Percentiles rank a stretch among this genome's conserved stretches.
Conservation (phyloP, 1,140 invertebrate genomes). For the Acromyrmex charruanus region DNA sequence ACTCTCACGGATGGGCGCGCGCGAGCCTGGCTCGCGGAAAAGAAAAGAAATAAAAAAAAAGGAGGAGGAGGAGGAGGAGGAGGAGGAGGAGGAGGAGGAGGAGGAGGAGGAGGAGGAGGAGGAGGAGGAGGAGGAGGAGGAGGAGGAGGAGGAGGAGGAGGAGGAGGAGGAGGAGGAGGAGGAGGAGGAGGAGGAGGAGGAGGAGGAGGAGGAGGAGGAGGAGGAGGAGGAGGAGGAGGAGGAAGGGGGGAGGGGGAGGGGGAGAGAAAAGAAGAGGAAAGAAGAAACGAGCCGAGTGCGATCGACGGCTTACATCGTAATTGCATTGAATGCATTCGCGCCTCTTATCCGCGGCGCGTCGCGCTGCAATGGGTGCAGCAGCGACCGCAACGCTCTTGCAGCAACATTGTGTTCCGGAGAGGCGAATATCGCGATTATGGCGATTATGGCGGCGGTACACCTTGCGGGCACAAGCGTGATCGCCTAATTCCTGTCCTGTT, state of each 20-base stretch:
- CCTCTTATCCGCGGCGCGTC: constrained; percentile 50
- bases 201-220: neutral
- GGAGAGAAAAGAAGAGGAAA: constrained; percentile 15
- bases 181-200: neutral
- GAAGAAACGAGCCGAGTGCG: constrained; percentile 49
- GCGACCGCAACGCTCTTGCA: constrained; percentile 43
- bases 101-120: neutral
- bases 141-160: neutral
- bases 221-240: neutral
- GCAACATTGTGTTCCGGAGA: constrained; percentile 58
- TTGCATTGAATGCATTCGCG: constrained; percentile 66
- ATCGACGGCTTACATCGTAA: constrained; percentile 69
- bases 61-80: neutral
- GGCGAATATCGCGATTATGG: constrained; percentile 48
- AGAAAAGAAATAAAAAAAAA: constrained; percentile 1
- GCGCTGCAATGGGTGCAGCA: constrained; percentile 51
- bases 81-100: neutral
- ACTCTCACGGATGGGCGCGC: constrained; percentile 67
- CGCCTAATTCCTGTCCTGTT: constrained; percentile 47
- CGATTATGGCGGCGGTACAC: constrained; percentile 39
- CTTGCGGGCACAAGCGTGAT: constrained; percentile 52
- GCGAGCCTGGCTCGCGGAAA: constrained; percentile 26
- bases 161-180: neutral
- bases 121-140: neutral
- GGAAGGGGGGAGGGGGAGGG: neutral